phyloP scores from a whole-genome alignment of 1,140 invertebrate genomes.

The Drosophila lacertosa region DNA sequence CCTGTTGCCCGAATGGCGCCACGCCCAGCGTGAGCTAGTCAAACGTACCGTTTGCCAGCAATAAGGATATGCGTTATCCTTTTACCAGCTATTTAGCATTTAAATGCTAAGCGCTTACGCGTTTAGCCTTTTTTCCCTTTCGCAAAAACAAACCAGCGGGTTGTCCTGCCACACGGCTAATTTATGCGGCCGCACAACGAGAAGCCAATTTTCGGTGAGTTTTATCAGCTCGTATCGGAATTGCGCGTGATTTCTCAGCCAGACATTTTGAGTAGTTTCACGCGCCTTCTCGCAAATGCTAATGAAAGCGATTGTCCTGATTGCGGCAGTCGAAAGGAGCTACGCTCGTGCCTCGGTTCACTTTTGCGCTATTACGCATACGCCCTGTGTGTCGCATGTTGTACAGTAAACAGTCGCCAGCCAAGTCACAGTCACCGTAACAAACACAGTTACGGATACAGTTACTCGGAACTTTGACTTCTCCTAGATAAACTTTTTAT shows the following conservation, averaged over 20 bases:
- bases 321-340: not conserved
- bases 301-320: constrained; percentile 40
- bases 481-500: not conserved
- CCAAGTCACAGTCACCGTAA: not conserved
- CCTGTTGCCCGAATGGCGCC: not conserved
- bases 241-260: constrained; percentile 24
- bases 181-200: constrained; percentile 51
- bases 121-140: constrained; percentile 53
- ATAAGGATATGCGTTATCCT: constrained; percentile 79
- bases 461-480: not conserved
- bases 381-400: constrained; percentile 4
- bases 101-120: constrained; percentile 69
- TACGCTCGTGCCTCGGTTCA: not conserved
- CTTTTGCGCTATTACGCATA: constrained; percentile 17
- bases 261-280: constrained; percentile 29
- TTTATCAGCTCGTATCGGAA: constrained; percentile 54
- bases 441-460: not conserved
- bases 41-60: constrained; percentile 54
- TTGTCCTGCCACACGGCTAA: constrained; percentile 22
- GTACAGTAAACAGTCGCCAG: not conserved
- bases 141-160: constrained; percentile 18
- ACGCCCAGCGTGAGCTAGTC: constrained; percentile 55
- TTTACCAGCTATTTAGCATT: constrained; percentile 82
- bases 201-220: constrained; percentile 56
- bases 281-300: constrained; percentile 26